phyloP scores from a whole-genome alignment of 2,888 invertebrate species.

The Ctenicera cuprea region DNA sequence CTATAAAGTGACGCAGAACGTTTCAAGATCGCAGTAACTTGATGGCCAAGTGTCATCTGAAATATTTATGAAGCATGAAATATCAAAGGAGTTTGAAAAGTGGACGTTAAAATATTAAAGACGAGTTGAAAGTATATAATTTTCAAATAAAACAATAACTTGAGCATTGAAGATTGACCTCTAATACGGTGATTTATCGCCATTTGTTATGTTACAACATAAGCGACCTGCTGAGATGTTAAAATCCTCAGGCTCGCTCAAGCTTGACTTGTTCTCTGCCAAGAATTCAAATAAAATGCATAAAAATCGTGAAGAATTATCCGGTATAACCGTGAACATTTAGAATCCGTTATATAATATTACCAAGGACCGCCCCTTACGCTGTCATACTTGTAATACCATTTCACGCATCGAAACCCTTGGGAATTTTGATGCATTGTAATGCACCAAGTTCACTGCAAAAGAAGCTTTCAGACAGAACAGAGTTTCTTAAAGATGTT shows the following conservation, averaged over 20 bases:
- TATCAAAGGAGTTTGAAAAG: neutral
- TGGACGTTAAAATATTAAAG: neutral
- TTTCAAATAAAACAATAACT: slow-evolving; percentile 18
- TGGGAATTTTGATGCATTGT: slow-evolving; percentile 9
- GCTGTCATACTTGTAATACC: slow-evolving; percentile 23
- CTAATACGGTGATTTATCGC: slow-evolving; percentile 20
- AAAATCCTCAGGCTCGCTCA: slow-evolving; percentile 22
- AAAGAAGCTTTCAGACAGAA: too few species aligned
- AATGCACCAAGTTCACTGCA: too few species aligned
- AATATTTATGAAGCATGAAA: too few species aligned
- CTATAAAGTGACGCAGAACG: neutral
- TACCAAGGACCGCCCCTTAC: slow-evolving; percentile 8
- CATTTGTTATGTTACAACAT: slow-evolving; percentile 25
- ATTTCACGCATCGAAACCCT: slow-evolving; percentile 24
- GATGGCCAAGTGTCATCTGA: too few species aligned
- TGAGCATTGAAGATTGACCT: slow-evolving; percentile 23
- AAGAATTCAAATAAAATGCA: slow-evolving; percentile 34
- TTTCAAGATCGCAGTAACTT: too few species aligned
- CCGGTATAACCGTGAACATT: slow-evolving; percentile 26
- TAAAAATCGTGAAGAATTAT: slow-evolving; percentile 34
- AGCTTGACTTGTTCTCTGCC: slow-evolving; percentile 29
- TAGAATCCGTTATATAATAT: slow-evolving; percentile 31
- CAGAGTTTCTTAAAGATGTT: too few species aligned
- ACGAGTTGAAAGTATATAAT: neutral
- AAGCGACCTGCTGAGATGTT: slow-evolving; percentile 24